phyloP scores from a whole-genome alignment of 1,140 invertebrate species.

The Heliconius eleuchia region DNA sequence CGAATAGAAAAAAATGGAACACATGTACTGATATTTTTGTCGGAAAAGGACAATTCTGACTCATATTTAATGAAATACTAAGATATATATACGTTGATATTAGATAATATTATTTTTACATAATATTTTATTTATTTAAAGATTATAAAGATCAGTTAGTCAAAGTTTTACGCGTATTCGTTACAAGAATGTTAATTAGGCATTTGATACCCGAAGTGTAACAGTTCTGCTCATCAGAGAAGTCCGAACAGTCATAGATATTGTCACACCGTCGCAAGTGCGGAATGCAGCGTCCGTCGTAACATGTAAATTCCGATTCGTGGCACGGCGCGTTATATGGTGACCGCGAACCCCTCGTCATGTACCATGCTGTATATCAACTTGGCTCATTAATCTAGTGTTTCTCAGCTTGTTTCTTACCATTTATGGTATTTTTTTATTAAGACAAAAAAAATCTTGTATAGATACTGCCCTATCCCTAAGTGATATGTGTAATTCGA shows the following conservation, averaged over 20 bases:
- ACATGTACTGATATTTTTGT: background rate
- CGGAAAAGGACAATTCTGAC: background rate
- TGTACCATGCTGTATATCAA: constrained; percentile 62
- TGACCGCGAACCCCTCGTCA: constrained; percentile 57
- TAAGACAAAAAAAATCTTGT: background rate
- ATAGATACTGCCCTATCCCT: background rate
- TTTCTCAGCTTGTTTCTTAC: background rate
- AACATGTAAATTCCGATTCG: constrained; percentile 84
- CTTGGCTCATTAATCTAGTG: background rate
- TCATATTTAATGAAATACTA: no score
- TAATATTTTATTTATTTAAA: background rate
- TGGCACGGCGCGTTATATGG: constrained; percentile 66
- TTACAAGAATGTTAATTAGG: constrained; percentile 6
- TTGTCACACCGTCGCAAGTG: constrained; percentile 90
- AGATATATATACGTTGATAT: no score
- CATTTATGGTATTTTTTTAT: background rate
- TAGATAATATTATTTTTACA: no score
- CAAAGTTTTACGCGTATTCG: background rate
- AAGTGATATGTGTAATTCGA: background rate
- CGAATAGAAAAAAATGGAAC: constrained; percentile 13
- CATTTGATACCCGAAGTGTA: constrained; percentile 79
- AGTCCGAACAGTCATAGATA: constrained; percentile 93
- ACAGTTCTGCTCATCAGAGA: constrained; percentile 95
- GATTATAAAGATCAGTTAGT: background rate
- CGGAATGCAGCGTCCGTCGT: constrained; percentile 85